A percentile compares a stretch with the other conserved stretches of the same genome.
These are phyloP conservation scores for Caradrina clavipalpis DNA, from an alignment of 2,888 invertebrate species.

Conservation along the genomic window DNA sequence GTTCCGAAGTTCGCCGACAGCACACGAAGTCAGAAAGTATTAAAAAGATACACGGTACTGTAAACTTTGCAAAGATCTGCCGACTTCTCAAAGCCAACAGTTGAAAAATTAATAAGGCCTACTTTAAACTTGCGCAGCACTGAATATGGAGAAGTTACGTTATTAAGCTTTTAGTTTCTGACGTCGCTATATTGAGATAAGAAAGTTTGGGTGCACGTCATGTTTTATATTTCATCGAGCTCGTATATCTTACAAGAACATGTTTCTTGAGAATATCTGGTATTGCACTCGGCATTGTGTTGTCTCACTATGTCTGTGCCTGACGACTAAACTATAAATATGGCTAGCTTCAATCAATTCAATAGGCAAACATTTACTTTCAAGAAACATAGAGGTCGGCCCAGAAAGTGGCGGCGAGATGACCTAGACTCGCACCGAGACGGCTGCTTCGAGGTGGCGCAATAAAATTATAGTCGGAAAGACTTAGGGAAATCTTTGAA, in stretches of 20 bases:
- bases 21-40: slow-evolving; percentile 54
- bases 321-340: neutral
- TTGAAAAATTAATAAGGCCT: slow-evolving; percentile 67
- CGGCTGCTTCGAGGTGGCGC: too few relatives aligned
- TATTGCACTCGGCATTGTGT: neutral
- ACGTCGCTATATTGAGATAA: slow-evolving; percentile 48
- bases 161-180: slow-evolving; percentile 59
- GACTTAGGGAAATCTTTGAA: too few relatives aligned
- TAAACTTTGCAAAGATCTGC: slow-evolving; percentile 50
- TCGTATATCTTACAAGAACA: neutral
- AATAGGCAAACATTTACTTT: too few relatives aligned
- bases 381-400: too few relatives aligned
- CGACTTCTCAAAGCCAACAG: slow-evolving; percentile 51
- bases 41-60: slow-evolving; percentile 59
- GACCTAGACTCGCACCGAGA: too few relatives aligned
- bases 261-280: slow-evolving; percentile 9
- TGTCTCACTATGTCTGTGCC: neutral
- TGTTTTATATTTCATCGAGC: slow-evolving; percentile 22
- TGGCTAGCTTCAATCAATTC: too few relatives aligned
- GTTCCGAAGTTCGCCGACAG: slow-evolving; percentile 27
- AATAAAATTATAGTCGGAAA: too few relatives aligned
- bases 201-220: slow-evolving; percentile 35
- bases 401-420: too few relatives aligned
- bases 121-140: slow-evolving; percentile 60
- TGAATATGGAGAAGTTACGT: slow-evolving; percentile 58